phyloP scores from a whole-genome alignment of 2,113 vertebrate species.

The Zosterops pallidus region DNA sequence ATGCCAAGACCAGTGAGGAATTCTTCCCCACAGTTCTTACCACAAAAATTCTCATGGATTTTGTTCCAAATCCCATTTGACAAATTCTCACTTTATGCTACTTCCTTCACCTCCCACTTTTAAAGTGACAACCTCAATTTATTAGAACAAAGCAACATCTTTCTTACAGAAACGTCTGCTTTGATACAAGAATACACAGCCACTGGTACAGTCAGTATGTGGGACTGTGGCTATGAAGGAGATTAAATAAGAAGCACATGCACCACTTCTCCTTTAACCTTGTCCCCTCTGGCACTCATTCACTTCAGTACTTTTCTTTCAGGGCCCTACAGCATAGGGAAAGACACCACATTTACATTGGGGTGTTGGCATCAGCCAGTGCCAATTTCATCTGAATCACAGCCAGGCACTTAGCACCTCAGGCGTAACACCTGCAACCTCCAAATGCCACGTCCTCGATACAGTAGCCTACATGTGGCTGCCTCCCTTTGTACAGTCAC shows the following conservation, averaged over 20 bases:
- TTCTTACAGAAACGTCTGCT: not conserved
- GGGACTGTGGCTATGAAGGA: not conserved
- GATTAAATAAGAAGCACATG: not conserved
- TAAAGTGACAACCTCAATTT: not conserved
- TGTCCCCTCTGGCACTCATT: not conserved
- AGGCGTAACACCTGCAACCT: not conserved
- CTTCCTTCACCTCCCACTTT: not conserved
- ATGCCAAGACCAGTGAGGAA: not conserved
- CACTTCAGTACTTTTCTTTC: not conserved
- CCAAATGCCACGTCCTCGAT: not conserved
- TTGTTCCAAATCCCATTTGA: not conserved
- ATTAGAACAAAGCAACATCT: not conserved
- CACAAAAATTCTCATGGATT: not conserved
- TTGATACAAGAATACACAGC: not conserved
- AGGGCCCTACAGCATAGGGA: not conserved
- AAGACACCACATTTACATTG: not conserved
- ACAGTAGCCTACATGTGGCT: not conserved
- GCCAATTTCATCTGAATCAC: not conserved
- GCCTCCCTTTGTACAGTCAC: not conserved
- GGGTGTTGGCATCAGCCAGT: not conserved
- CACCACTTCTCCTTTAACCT: not conserved
- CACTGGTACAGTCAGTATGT: not conserved
- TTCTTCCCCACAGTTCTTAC: not conserved
- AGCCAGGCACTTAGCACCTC: not conserved
- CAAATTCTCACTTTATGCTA: not conserved